A percentile compares a stretch with the other conserved stretches of the same genome.
Conservation (phyloP, 1,140 invertebrate genomes). For the Ctenoplectra terminalis region DNA sequence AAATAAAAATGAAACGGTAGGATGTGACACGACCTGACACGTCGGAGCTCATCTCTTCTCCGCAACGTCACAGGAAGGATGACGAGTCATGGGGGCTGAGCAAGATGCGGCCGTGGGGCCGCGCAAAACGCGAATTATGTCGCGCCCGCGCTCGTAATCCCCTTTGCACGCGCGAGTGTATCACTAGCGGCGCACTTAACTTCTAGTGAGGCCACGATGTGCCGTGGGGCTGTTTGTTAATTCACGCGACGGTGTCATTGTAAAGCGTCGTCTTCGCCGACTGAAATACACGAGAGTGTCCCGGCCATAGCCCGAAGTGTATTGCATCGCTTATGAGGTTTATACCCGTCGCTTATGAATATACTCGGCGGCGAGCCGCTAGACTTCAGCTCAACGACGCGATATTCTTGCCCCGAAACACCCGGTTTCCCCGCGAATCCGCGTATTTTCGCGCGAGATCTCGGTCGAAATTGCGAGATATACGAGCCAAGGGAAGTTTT, state of each 20-base stretch:
- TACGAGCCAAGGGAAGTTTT: not conserved
- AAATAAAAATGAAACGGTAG: not conserved
- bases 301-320: conserved; percentile 38
- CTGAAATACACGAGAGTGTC: conserved; percentile 43
- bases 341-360: conserved; percentile 62
- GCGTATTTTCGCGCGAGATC: not conserved
- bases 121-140: conserved; percentile 58
- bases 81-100: not conserved
- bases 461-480: conserved; percentile 2
- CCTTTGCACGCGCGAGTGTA: conserved; percentile 47
- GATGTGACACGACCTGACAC: not conserved
- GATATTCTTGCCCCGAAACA: conserved; percentile 11
- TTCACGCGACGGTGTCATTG: conserved; percentile 64
- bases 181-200: conserved; percentile 38
- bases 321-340: conserved; percentile 60
- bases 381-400: conserved; percentile 30
- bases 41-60: not conserved
- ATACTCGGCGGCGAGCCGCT: conserved; percentile 50
- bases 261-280: conserved; percentile 66
- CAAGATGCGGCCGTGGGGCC: not conserved
- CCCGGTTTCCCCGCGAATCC: not conserved
- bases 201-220: conserved; percentile 40
- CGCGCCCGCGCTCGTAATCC: conserved; percentile 49
- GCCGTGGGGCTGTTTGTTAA: conserved; percentile 60
- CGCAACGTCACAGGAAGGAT: not conserved